Base-by-base conservation (phyloP, 2,888 invertebrate genomes). In the Syrphus vitripennis region DNA sequence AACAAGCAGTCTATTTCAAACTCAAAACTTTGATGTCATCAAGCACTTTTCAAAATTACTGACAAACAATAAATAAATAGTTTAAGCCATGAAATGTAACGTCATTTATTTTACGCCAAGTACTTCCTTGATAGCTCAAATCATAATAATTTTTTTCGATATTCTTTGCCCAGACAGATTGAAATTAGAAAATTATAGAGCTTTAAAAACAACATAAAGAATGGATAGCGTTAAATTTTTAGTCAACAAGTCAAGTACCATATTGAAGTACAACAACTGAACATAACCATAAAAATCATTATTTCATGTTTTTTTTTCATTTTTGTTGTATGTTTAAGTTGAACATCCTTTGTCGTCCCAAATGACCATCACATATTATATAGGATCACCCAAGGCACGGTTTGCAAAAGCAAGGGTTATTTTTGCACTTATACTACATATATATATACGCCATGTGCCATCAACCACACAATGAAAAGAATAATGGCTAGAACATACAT, bases 391-490 rank as follows among this genome's bases (percentile, higher is more conserved):
- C 65, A 65, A 14, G 31, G 31, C 31, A 63, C 12, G 26, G 10
- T 26, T 42, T 19, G 9, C 16, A 55, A 12, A 37, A 59, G 19
- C 45, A 65, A 65, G 48, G 48, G 10, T 48, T 14, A 9, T 31
- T 19, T 48, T 14, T 48, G 10, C 19, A 14, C 24, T n/a, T n/a
- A n/a, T n/a, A n/a, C n/a, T n/a, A n/a, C n/a, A n/a, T n/a, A n/a
- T n/a, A n/a, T n/a, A n/a, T 34, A 40, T 31, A 34, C 29, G 16
- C 16, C 59, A 31, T 40, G 45, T 21, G 63, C 65, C 69, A 81
- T 63, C 80, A 63, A 63, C 74, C 61, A 76, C 37, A 55, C 63
- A 77, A 53, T 59, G 53, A 45, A 69, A 34, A 55, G 50, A 63
- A 63, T 70, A 65, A 70, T 48, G 45, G 63, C 2, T 48, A 71